Conservation (phyloP, 37 sponge, comb jelly and placozoan genomes). For the Cladorhizidae sp. region DNA sequence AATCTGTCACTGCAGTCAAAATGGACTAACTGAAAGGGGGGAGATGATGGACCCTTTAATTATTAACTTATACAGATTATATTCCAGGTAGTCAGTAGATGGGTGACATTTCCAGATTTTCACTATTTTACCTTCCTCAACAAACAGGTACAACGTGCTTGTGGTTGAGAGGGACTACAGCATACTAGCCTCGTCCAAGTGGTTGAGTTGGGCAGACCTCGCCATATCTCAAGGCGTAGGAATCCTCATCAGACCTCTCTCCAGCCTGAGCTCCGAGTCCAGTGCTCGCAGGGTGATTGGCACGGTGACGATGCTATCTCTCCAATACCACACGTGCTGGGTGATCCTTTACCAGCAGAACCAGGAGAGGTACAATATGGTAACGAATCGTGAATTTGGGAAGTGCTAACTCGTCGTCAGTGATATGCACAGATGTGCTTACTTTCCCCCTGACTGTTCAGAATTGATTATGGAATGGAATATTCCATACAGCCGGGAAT, state of each 20-base stretch:
- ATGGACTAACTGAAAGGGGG: too few relatives aligned
- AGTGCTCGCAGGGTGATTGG: constrained; percentile 34
- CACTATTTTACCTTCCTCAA: neutral
- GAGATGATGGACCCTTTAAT: too few relatives aligned
- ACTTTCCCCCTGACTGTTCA: too few relatives aligned
- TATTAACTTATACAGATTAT: too few relatives aligned
- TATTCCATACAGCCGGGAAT: too few relatives aligned
- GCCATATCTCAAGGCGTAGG: constrained; percentile 48
- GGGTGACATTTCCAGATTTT: neutral
- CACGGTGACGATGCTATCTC: constrained; percentile 43
- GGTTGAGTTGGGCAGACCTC: constrained; percentile 52
- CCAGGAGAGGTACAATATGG: neutral
- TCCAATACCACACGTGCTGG: constrained; percentile 67
- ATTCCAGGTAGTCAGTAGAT: too few relatives aligned
- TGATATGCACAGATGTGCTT: neutral
- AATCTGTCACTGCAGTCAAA: too few relatives aligned
- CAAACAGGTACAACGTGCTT: constrained; percentile 65
- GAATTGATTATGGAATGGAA: too few relatives aligned
- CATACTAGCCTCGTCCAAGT: constrained; percentile 5
- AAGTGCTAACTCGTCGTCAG: neutral
- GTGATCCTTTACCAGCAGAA: constrained; percentile 48
- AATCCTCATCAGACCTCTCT: constrained; percentile 48
- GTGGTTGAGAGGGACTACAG: constrained; percentile 65
- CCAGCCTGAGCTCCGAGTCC: constrained; percentile 27
- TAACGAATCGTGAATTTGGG: neutral